Base-by-base conservation (phyloP, 2,888 invertebrate species). In the Tachina fera region DNA sequence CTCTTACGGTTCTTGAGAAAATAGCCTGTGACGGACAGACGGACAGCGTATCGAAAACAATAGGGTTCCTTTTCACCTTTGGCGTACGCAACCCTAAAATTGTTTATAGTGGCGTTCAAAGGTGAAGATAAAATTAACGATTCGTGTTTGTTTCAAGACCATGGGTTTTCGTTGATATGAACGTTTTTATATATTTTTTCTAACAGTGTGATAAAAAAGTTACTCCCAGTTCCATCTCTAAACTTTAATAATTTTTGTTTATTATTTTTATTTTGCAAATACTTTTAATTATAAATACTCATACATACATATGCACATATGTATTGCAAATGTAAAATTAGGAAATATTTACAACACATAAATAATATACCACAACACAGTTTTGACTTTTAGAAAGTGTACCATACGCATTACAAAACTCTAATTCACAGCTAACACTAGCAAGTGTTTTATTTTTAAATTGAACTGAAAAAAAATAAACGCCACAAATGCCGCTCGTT, bases 401-500 rank as follows among this genome's bases (percentile, higher is more conserved):
- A 67, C 39, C 19, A 43, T 70, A 43, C 39, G 31, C 9, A 71
- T 39, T 70, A 19, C 67, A 67, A 68, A 16, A 45, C 45, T 43
- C 67, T 53, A 61, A 45, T 47, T 14, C 9, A 49, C 11, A 56
- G 68, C 58, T 4, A 49, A n/a, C 10, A 31, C 3, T n/a, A 16
- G 43, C n/a, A 41, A 56, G 14, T 16, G 47, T n/a, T 67, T 41
- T 58, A 45, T 3, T 58, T 43, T 39, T 41, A 51, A 60, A 49
- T 45, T 56, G 6, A 63, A 61, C n/a, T n/a, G 45, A 72, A 74
- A 70, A 63, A 68, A 14, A 47, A 78, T 83, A 78, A 75, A 72
- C 53, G 47, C 72, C 80, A 76, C 83, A 81, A 86, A 91, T 91
- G 91, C 91, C 91, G 85, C 87, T 91, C 85, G 89, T 91, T 87